Percentiles rank a stretch among this genome's conserved stretches.
Conservation (phyloP, 2,797 vertebrate species). For the Gymnocypris eckloni region DNA sequence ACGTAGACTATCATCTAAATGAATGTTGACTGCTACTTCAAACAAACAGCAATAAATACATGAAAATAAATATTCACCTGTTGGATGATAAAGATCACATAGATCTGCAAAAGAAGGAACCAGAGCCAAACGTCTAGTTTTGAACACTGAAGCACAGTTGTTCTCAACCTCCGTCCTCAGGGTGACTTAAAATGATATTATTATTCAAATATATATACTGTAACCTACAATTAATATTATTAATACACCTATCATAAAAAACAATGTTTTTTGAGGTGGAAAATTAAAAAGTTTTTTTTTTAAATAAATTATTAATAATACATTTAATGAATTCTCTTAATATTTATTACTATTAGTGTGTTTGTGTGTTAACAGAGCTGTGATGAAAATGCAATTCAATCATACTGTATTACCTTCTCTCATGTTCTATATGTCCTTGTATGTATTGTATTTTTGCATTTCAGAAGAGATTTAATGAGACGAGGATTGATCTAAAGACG, state of each 20-base stretch:
- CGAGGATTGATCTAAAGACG: background rate
- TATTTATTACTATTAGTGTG: background rate
- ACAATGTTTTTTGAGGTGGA: no score
- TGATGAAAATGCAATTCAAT: background rate
- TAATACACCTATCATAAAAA: background rate
- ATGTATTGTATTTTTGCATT: background rate
- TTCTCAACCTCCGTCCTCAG: no score
- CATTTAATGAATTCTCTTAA: background rate
- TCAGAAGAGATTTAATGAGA: background rate
- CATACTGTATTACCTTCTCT: no score
- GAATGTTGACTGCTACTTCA: background rate
- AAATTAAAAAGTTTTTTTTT: background rate
- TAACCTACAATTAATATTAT: background rate
- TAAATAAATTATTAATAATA: background rate
- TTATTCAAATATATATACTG: background rate
- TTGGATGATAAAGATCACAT: background rate
- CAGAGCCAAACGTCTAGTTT: background rate
- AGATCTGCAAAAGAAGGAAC: background rate
- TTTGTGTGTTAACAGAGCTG: background rate
- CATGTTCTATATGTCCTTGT: background rate
- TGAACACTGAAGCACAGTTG: background rate
- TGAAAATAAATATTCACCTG: background rate
- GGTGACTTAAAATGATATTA: background rate
- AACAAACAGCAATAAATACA: background rate
- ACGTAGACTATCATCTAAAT: background rate